phyloP scores from a whole-genome alignment of 2,888 invertebrate genomes.

The Callosobruchus maculatus region DNA sequence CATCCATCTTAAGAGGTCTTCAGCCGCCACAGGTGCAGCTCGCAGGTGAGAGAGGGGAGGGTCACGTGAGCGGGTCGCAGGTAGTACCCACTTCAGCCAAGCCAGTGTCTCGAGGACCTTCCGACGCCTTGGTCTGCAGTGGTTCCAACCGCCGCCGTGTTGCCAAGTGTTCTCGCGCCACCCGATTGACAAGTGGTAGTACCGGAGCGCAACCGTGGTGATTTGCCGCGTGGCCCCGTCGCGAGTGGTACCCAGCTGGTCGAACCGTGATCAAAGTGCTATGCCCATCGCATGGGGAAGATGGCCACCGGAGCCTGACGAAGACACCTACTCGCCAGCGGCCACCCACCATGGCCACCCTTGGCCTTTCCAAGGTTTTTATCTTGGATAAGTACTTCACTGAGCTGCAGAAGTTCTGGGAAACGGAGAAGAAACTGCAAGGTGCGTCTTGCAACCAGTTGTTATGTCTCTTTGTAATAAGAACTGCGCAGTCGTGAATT shows the following conservation, averaged over 20 bases:
- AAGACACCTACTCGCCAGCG: constrained; percentile 3
- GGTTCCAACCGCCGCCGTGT: background rate
- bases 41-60: constrained; percentile 37
- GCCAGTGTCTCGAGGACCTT: constrained; percentile 30
- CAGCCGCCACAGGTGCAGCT: constrained; percentile 22
- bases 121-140: constrained; percentile 2
- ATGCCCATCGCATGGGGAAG: constrained; percentile 42
- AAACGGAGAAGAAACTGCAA: constrained; percentile 92
- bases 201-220: background rate
- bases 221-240: background rate
- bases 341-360: constrained; percentile 76
- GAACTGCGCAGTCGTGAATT: background rate
- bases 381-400: constrained; percentile 97
- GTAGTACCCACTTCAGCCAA: constrained; percentile 31
- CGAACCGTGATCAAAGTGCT: constrained; percentile 3
- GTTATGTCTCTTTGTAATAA: background rate
- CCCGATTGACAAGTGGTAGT: background rate
- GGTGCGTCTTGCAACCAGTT: constrained; percentile 59
- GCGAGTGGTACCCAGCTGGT: background rate
- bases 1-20: background rate
- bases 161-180: constrained; percentile 5
- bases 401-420: constrained; percentile 94
- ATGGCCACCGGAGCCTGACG: background rate
- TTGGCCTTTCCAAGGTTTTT: constrained; percentile 95
- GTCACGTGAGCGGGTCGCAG: constrained; percentile 42